Conservation (phyloP, 2,888 invertebrate species). For the Callinectes sapidus region DNA sequence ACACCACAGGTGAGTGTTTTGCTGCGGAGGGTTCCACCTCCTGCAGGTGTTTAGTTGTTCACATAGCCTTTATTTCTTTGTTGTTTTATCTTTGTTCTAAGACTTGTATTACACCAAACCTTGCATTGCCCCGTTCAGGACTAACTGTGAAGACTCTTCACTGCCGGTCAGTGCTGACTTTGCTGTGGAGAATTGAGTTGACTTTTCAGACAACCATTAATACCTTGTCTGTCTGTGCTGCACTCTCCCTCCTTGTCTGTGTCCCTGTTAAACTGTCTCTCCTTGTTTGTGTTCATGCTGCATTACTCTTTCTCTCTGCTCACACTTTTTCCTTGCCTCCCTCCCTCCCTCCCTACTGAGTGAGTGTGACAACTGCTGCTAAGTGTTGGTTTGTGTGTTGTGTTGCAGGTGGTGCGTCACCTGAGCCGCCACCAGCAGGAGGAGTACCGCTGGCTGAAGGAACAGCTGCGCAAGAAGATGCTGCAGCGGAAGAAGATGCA, state of each 20-base stretch:
- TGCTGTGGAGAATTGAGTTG: too few relatives aligned
- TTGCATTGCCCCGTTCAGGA: too few relatives aligned
- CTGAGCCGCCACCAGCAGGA: constrained; percentile 60
- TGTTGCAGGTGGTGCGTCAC: constrained; percentile 58
- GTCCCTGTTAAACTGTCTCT: neutral
- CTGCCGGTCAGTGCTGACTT: too few relatives aligned
- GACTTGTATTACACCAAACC: too few relatives aligned
- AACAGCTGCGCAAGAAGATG: constrained; percentile 52
- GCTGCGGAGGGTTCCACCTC: neutral
- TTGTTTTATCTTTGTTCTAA: neutral
- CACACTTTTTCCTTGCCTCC: too few relatives aligned
- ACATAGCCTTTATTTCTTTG: neutral
- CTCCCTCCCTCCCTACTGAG: neutral
- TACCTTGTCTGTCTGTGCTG: too few relatives aligned
- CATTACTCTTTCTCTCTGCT: too few relatives aligned
- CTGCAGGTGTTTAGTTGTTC: too few relatives aligned
- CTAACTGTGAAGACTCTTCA: too few relatives aligned
- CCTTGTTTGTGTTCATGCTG: too few relatives aligned
- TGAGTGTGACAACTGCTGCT: too few relatives aligned
- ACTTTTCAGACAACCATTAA: too few relatives aligned
- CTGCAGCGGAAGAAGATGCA: constrained; percentile 47
- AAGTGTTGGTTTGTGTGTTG: neutral
- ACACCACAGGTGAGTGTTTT: neutral
- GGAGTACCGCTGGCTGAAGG: constrained; percentile 59
- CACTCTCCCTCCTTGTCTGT: neutral